Evolutionary conservation across 1,140 invertebrate genomes (phyloP).

Genomic region (Sycobia sp.): DNA sequence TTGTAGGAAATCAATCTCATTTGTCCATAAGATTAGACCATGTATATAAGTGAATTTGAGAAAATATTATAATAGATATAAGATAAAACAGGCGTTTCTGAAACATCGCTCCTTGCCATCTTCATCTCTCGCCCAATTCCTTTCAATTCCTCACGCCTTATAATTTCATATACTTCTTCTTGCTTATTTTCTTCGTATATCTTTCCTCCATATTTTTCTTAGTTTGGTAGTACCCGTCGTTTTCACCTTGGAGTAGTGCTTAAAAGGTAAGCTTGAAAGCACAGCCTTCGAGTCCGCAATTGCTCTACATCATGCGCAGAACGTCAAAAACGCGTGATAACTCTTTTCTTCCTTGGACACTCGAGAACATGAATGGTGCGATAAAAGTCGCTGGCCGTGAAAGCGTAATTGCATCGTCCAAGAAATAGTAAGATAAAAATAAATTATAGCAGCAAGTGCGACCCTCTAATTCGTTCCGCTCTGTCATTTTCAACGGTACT

Average conservation of each 20-base stretch:
- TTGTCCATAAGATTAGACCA: too few relatives aligned
- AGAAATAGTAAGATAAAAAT: constrained; percentile 28
- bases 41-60: too few relatives aligned
- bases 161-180: neutral
- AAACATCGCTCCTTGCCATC: too few relatives aligned
- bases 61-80: too few relatives aligned
- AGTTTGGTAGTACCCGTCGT: neutral
- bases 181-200: neutral
- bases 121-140: too few relatives aligned
- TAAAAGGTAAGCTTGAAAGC: constrained; percentile 2
- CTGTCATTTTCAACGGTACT: constrained; percentile 12
- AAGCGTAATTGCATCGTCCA: constrained; percentile 1
- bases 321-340: constrained; percentile 2
- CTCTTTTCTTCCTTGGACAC: neutral
- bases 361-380: neutral
- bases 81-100: too few relatives aligned
- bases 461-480: constrained; percentile 4
- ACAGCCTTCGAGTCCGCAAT: neutral
- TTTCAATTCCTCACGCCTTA: neutral
- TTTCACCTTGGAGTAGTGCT: neutral
- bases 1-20: too few relatives aligned
- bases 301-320: too few relatives aligned
- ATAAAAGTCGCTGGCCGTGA: constrained; percentile 7
- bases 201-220: neutral
- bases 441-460: neutral